Conservation (phyloP, 2,888 invertebrate species). For the Dasysyrphus albostriatus region DNA sequence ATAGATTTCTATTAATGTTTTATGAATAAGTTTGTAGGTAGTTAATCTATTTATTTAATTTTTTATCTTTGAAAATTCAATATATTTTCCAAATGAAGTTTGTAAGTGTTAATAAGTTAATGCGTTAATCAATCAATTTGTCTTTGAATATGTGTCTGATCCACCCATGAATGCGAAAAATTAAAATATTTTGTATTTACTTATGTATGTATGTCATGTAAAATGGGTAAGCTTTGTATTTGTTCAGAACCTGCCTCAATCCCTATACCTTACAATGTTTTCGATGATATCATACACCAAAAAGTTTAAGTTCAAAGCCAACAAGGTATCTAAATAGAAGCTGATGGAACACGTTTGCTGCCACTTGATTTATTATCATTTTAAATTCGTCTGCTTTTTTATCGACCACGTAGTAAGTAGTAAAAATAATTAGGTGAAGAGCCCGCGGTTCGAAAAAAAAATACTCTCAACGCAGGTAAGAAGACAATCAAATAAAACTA, state of each 20-base stretch:
- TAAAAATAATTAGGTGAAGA: conserved; percentile 25
- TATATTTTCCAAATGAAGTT: too few species aligned
- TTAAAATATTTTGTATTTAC: neutral
- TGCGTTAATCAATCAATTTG: too few species aligned
- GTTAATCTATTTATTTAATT: too few species aligned
- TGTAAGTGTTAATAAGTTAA: too few species aligned
- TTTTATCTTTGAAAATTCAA: too few species aligned
- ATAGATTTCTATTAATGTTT: too few species aligned
- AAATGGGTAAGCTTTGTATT: conserved; percentile 9
- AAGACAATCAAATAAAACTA: conserved; percentile 3
- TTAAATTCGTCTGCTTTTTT: conserved; percentile 32
- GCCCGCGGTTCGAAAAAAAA: neutral
- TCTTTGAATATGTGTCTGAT: too few species aligned
- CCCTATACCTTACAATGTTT: conserved; percentile 32
- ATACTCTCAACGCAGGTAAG: neutral
- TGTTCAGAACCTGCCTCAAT: conserved; percentile 59
- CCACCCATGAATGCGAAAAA: too few species aligned
- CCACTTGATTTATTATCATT: conserved; percentile 39
- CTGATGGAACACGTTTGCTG: conserved; percentile 24
- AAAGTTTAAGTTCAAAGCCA: conserved; percentile 25
- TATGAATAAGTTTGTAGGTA: too few species aligned
- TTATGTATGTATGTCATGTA: neutral
- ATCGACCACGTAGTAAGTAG: conserved; percentile 38
- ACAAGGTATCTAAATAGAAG: neutral
- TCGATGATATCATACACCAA: conserved; percentile 53